Percentiles rank a stretch among this genome's conserved stretches.
Evolutionary conservation across 1,140 invertebrate genomes (phyloP).

Genomic region (Procambarus clarkii): DNA sequence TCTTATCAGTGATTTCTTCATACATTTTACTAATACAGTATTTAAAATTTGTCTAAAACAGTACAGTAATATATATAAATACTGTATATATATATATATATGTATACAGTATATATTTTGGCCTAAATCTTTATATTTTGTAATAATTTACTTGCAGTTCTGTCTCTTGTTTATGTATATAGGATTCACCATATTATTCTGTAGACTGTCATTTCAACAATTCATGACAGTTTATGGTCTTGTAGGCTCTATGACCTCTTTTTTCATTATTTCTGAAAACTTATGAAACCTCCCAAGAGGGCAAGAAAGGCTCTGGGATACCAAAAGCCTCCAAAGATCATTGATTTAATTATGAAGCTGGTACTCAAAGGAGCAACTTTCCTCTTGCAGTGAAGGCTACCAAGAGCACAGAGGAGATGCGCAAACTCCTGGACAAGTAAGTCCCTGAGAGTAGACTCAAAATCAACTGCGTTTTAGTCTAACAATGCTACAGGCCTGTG

Average conservation of each 20-base stretch:
- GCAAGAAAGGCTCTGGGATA: slow-evolving; percentile 11
- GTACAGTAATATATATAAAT: not conserved
- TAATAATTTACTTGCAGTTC: not conserved
- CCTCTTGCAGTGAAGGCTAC: slow-evolving; percentile 69
- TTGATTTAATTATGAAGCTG: not conserved
- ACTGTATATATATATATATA: too few relatives aligned
- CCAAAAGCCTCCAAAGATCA: slow-evolving; percentile 33
- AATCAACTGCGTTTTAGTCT: slow-evolving; percentile 54
- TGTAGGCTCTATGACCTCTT: not conserved
- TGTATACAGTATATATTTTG: too few relatives aligned
- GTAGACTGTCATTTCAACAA: not conserved
- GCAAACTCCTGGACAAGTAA: slow-evolving; percentile 91
- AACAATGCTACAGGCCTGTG: slow-evolving; percentile 48
- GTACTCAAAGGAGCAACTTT: slow-evolving; percentile 58
- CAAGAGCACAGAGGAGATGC: slow-evolving; percentile 93
- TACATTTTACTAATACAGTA: not conserved
- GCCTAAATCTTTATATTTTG: not conserved
- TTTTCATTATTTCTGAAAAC: not conserved
- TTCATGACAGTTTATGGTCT: not conserved
- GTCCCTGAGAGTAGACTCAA: slow-evolving; percentile 48
- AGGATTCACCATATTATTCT: not conserved
- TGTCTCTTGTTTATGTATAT: not conserved
- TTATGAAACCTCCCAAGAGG: slow-evolving; percentile 32
- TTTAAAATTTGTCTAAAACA: not conserved
- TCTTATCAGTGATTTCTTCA: not conserved